Conservation (phyloP, 2,888 invertebrate genomes). For the Calameuta filiformis region DNA sequence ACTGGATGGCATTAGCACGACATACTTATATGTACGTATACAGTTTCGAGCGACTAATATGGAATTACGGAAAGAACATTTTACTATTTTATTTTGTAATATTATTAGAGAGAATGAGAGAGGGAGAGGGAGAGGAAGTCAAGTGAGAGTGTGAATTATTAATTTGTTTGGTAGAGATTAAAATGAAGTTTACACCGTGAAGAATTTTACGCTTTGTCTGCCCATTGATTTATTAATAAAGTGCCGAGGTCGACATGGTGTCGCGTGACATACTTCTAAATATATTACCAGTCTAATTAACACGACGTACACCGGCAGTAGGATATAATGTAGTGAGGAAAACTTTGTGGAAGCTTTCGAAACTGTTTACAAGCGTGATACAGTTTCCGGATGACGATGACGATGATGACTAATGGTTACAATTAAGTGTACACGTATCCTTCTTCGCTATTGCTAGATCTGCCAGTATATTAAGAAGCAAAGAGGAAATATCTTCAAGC, state of each 20-base stretch:
- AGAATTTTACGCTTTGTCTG: background rate
- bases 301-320: background rate
- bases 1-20: background rate
- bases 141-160: background rate
- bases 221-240: conserved; percentile 5
- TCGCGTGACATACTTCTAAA: background rate
- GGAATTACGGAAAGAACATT: background rate
- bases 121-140: too few species aligned
- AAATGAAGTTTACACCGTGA: background rate
- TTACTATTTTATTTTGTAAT: background rate
- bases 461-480: background rate
- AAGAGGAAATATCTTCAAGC: background rate
- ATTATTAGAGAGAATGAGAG: background rate
- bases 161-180: background rate
- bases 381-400: conserved; percentile 1
- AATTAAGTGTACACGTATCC: background rate
- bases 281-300: background rate
- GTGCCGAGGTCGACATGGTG: background rate
- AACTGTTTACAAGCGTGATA: background rate
- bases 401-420: background rate
- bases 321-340: background rate
- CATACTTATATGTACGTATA: background rate
- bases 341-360: background rate
- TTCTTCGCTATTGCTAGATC: background rate
- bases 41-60: background rate